Evolutionary conservation across 1,140 invertebrate genomes (phyloP), one percentile per base, ranked within the genome.

Genomic region (Tetramorium parvispinum): DNA sequence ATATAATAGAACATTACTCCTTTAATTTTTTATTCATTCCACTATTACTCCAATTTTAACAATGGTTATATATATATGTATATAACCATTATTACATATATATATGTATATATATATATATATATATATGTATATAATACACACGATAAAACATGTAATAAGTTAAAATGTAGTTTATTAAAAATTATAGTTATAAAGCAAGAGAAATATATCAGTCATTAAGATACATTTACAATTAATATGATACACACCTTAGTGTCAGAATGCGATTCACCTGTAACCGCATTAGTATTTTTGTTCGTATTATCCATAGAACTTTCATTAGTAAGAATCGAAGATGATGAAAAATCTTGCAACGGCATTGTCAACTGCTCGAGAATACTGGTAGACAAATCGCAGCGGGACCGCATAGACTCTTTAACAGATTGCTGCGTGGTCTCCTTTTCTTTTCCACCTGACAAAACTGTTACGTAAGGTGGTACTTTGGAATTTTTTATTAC

Each of bases 401-500:
- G 94, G 65, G 95, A 94, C 57, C 96, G 95, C 91, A 97, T 97
- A 5, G 95, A 95, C 87, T 95, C 96, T 82, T 96, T 96, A 87
- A 93, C 92, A 16, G 96, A 93, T 91, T 96, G 96, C 57, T 93
- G 95, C 27, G 95, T 89, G 13, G 93, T 92, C 46, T 97, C 96
- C 88, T 96, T 97, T 79, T 97, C 96, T 78, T 92, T 93, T 63
- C 90, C 93, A 91, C 91, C 78, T 59, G 95, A 92, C 76, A 96
- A 94, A 49, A 95, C 95, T 93, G 96, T 96, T 43, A 96, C 94
- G 78, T 95, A 95, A 24, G 96, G 94, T 24, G 97, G 97, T 87
- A 96, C 92, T 92, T 96, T 97, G 55, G 97, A 96, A 88, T 96
- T 96, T 91, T 97, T 97, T 96, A 97, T 96, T 21, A 96, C 96